phyloP scores from a whole-genome alignment of 2,797 vertebrate species.

The Eleutherodactylus coqui region DNA sequence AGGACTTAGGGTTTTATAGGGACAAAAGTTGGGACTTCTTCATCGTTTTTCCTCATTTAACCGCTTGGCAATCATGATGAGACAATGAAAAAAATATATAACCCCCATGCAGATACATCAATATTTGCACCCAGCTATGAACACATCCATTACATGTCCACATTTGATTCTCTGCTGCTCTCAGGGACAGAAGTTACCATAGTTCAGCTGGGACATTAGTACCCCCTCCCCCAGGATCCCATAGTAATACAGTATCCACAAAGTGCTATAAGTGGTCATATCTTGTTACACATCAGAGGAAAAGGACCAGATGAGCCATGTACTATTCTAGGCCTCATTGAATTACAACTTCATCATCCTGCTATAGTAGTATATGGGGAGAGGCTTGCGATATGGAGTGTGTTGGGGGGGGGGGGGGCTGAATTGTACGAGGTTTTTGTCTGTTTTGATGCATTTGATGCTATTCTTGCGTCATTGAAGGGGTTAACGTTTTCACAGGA shows the following conservation, averaged over 20 bases:
- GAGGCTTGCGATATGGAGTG: neutral
- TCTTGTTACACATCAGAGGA: constrained; percentile 6
- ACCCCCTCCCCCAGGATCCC: neutral
- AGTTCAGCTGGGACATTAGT: neutral
- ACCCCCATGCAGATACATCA: no score
- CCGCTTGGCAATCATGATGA: neutral
- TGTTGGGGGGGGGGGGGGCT: neutral
- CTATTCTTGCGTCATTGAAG: neutral
- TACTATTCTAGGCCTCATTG: neutral
- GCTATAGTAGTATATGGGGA: neutral
- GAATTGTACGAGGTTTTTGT: neutral
- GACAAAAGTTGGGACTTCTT: no score
- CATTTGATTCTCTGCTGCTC: neutral
- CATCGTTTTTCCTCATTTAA: neutral
- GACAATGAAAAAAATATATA: no score
- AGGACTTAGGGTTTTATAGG: no score
- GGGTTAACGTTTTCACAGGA: constrained; percentile 6
- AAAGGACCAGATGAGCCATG: neutral
- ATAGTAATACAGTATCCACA: neutral
- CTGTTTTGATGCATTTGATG: neutral
- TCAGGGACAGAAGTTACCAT: neutral
- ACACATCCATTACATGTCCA: no score
- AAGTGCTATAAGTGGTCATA: neutral
- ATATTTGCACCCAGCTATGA: no score
- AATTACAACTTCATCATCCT: neutral